Evolutionary conservation across 2,888 invertebrate genomes (phyloP).

Genomic region (Ormia ochracea): DNA sequence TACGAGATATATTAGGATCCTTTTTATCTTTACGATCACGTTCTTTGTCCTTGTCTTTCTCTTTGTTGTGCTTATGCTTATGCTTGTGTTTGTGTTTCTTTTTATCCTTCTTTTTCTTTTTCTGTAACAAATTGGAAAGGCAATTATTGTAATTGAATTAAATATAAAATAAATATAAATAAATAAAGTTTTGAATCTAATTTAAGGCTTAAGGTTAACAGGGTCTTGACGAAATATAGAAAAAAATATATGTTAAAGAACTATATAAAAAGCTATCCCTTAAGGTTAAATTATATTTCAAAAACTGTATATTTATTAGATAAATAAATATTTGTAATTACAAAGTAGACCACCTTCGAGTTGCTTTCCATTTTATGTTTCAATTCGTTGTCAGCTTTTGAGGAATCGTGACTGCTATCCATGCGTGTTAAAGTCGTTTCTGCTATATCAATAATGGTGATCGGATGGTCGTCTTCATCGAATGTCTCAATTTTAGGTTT

Average conservation of each 20-base stretch:
- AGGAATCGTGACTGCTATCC: slow-evolving; percentile 68
- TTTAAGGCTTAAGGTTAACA: no score
- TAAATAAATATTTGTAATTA: not conserved
- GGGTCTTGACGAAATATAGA: no score
- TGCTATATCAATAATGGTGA: slow-evolving; percentile 82
- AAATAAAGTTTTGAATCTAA: no score
- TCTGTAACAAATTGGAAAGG: slow-evolving; percentile 20
- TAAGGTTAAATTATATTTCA: no score
- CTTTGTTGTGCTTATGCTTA: slow-evolving; percentile 93
- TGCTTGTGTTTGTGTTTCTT: slow-evolving; percentile 91
- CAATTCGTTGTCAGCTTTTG: slow-evolving; percentile 63
- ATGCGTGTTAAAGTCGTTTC: slow-evolving; percentile 63
- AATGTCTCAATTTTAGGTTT: slow-evolving; percentile 76
- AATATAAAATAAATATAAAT: no score
- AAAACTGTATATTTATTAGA: no score
- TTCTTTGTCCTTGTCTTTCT: slow-evolving; percentile 78
- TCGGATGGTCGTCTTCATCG: slow-evolving; percentile 83
- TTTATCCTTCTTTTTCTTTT: slow-evolving; percentile 87
- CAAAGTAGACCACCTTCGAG: slow-evolving; percentile 76
- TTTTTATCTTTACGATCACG: slow-evolving; percentile 77
- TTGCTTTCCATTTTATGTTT: slow-evolving; percentile 78
- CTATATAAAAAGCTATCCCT: no score
- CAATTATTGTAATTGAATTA: not conserved
- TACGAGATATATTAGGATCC: slow-evolving; percentile 73
- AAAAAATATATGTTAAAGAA: no score